Percentiles rank a stretch among this genome's conserved stretches.
Conservation (phyloP, 2,113 vertebrate species). For the Myanophis thanlyinensis region DNA sequence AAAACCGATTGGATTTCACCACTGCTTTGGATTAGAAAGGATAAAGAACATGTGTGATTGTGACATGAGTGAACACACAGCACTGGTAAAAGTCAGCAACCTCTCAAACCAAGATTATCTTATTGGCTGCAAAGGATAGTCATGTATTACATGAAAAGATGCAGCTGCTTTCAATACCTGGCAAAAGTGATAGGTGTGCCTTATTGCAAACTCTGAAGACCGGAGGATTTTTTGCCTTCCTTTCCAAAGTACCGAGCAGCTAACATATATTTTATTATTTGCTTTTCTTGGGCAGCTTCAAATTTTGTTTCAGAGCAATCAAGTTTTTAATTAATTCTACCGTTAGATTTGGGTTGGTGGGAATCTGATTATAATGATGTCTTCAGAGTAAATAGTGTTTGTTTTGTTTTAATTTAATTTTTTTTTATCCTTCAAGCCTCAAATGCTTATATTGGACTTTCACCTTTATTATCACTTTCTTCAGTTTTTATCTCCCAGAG, state of each 20-base stretch:
- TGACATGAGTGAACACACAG: no score
- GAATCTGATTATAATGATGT: not conserved
- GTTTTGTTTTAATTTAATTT: not conserved
- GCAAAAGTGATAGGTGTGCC: not conserved
- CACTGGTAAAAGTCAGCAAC: not conserved
- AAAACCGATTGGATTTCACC: no score
- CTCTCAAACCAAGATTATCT: not conserved
- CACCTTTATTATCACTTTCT: not conserved
- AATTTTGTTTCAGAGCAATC: not conserved
- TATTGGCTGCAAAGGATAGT: not conserved
- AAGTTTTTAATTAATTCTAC: not conserved
- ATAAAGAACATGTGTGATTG: no score
- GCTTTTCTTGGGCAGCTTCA: not conserved
- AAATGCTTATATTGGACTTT: not conserved
- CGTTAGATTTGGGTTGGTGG: not conserved
- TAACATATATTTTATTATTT: not conserved
- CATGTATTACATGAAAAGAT: not conserved
- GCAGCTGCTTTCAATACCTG: not conserved
- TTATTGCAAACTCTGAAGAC: not conserved
- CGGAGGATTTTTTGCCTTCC: not conserved
- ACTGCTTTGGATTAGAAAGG: no score
- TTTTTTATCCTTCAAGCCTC: not conserved
- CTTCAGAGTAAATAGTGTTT: not conserved
- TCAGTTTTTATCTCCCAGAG: not conserved
- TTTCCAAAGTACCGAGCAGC: not conserved